These are phyloP conservation scores for Pseudomyrmex concolor DNA, from an alignment of 1,140 invertebrate genomes.

Conservation along the genomic window DNA sequence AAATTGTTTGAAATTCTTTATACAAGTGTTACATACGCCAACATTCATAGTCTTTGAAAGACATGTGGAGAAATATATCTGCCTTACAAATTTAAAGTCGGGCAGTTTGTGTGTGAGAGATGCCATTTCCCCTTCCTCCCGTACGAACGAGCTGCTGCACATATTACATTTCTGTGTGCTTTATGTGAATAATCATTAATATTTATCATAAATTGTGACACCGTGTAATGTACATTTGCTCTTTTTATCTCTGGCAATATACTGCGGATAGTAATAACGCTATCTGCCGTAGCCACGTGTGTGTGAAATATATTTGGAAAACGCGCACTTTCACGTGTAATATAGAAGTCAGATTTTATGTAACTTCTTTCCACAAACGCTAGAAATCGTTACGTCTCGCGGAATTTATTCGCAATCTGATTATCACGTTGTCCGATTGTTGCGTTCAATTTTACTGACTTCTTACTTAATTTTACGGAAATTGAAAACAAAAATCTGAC, in stretches of 20 bases:
- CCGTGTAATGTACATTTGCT: neutral
- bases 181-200: constrained; percentile 33
- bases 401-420: constrained; percentile 3
- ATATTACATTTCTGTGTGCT: neutral
- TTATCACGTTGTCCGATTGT: neutral
- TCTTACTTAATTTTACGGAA: constrained; percentile 7
- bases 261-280: constrained; percentile 11
- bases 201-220: constrained; percentile 16
- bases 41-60: neutral
- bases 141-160: neutral
- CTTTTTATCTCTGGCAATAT: constrained; percentile 39
- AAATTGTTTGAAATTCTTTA: too few relatives aligned
- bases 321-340: constrained; percentile 5
- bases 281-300: neutral
- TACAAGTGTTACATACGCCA: too few relatives aligned
- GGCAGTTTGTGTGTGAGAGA: neutral
- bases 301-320: neutral
- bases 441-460: neutral
- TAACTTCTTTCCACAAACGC: neutral
- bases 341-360: constrained; percentile 33
- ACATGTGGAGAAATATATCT: neutral
- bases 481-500: neutral
- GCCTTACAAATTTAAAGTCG: neutral
- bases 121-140: neutral
- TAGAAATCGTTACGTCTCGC: neutral